Base-by-base conservation (phyloP, 1,140 invertebrate genomes). In the Meloidogyne floridensis region DNA sequence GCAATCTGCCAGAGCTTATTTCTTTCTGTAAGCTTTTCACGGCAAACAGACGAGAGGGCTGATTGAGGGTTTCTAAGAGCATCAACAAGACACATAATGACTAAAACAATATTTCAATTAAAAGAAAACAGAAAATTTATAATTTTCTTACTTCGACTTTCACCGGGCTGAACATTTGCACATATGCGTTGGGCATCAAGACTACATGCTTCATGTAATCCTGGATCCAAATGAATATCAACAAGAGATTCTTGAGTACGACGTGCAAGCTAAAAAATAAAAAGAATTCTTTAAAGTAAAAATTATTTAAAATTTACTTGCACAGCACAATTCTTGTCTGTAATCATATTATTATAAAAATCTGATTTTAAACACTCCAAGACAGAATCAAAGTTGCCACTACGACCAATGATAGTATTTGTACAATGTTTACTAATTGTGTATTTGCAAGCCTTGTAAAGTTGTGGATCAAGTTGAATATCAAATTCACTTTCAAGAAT, bases 381-480 rank as follows among this genome's bases (percentile, higher is more conserved):
- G 42, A 88, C 87, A 73, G 80, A 87, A 59, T 89, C 84, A 76
- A 90, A 89, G 71, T 83, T 86, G 59, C 86, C 87, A 72, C 86
- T 82, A 32, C 82, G 78, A 3, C 69, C 47, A 42, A 85, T 84
- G 70, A 92, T 87, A 76, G 93, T 91, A 69, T 91, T 76, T 1
- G 80, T 80, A 90, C 94, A 95, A 87, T 93, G 94, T 87, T 93
- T 93, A 84, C 91, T 91, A 90, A 94, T 94, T 87, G 95, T 95
- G 82, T 91, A 87, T 54, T 92, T 91, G 88, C 95, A 97, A 6
- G 93, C 93, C 82, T 93, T 93, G 89, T 95, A 94, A 51, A 98
- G 91, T 8, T 93, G 92, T 15, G 95, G 94, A 92, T 98, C 98
- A 73, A 98, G 93, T 84, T 96, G 93, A 87, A 95, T 95, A 91